Base-by-base conservation (phyloP, 2,888 invertebrate species). In the Epicampocera succincta region DNA sequence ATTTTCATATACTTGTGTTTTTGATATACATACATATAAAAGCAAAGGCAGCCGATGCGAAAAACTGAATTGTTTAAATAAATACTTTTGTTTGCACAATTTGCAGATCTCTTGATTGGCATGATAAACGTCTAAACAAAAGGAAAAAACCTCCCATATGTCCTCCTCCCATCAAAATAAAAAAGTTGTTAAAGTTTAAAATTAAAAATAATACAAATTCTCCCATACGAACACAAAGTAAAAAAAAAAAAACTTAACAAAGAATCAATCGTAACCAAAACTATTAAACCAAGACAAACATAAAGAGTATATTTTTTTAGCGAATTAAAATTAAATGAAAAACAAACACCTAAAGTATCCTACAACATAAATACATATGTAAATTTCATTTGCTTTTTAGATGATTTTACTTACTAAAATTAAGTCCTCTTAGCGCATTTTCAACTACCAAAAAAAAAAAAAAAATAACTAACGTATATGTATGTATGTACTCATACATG, bases 281-380 rank as follows among this genome's bases (percentile, higher is more conserved):
- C 42, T 63, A 29, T 19, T 3, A 63, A 72, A 56, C 6, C 13
- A 61, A 19, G 38, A 15, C 63, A 68, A 29, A 61, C 3, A 60
- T 13, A 71, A 61, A 40, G 78, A 8, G 50, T 82, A 75, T 80
- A 80, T 80, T 80, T 83, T 83, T 83, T 74, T 74, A 80, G 77
- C 65, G 17, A 75, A 54, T 66, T 66, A 42, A 71, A 75, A 56
- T 40, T n/a, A n/a, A 15, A 58, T 54, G n/a, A 25, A 71, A 46
- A 56, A 65, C 42, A 3, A n/a, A 40, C 42, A 54, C 46, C 52
- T 29, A 42, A 48, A 73, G 74, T 68, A 56, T 58, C 48, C 56
- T 15, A 33, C 11, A 15, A 19, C 40, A 33, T 33, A 33, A 5
- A 33, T 33, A 33, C 33, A 52, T 60, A 48, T 74, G 71, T 75